Conservation (phyloP, 2,113 vertebrate genomes). For the Cynocephalus volans region DNA sequence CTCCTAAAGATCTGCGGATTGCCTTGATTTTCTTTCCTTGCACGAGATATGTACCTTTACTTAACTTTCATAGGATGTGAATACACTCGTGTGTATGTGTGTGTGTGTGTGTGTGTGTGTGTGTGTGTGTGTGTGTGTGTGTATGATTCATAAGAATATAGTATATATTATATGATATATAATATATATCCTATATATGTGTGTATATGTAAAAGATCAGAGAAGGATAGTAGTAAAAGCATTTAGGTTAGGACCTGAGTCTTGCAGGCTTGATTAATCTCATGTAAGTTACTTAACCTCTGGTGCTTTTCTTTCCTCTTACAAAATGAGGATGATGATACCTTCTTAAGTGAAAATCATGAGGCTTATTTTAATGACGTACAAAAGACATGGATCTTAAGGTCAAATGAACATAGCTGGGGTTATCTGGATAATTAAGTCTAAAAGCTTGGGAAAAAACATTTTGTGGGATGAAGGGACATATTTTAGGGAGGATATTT, state of each 20-base stretch:
- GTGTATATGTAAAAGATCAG: neutral
- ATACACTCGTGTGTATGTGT: neutral
- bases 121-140: neutral
- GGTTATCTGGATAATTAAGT: slow-evolving; percentile 73
- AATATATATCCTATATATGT: too few species aligned
- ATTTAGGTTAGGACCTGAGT: neutral
- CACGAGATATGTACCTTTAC: neutral
- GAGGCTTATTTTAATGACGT: slow-evolving; percentile 53
- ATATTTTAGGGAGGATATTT: slow-evolving; percentile 61
- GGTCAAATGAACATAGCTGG: slow-evolving; percentile 53
- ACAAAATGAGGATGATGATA: slow-evolving; percentile 50
- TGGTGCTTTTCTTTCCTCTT: slow-evolving; percentile 54
- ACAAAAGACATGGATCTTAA: slow-evolving; percentile 48
- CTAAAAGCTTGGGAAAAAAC: slow-evolving; percentile 35
- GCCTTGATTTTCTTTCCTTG: neutral
- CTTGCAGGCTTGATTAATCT: neutral
- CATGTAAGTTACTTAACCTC: slow-evolving; percentile 26
- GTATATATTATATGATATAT: too few species aligned
- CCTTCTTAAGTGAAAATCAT: slow-evolving; percentile 17
- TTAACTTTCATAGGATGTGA: neutral
- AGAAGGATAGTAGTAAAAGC: neutral
- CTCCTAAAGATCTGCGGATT: slow-evolving; percentile 5
- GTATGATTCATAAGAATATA: too few species aligned
- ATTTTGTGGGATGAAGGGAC: neutral
- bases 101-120: neutral